Conservation (phyloP, 2,797 vertebrate genomes). For the Australoheros facetus region DNA sequence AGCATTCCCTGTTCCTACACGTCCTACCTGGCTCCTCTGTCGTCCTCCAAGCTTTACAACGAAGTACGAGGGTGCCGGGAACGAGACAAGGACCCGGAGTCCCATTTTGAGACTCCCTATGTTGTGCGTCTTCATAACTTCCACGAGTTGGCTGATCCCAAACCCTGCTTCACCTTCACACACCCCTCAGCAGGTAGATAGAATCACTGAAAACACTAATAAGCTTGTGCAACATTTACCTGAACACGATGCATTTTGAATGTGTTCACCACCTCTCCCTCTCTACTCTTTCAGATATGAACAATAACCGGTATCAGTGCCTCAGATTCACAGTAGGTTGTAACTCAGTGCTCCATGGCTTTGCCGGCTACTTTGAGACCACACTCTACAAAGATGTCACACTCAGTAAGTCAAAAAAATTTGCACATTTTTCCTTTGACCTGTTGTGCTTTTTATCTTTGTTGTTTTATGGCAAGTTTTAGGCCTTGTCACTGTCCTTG, state of each 20-base stretch:
- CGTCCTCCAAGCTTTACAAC: slow-evolving; percentile 94
- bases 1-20: slow-evolving; percentile 93
- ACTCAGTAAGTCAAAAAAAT: slow-evolving; percentile 83
- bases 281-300: slow-evolving; percentile 81
- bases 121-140: slow-evolving; percentile 95
- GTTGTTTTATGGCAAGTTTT: not conserved
- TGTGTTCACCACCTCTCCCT: not conserved
- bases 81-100: slow-evolving; percentile 91
- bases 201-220: not conserved
- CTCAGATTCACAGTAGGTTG: slow-evolving; percentile 86
- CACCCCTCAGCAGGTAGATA: slow-evolving; percentile 83
- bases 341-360: slow-evolving; percentile 92
- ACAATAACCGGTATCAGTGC: slow-evolving; percentile 91
- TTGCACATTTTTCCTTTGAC: not conserved
- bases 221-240: not conserved
- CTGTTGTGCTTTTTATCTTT: not conserved
- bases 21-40: slow-evolving; percentile 91
- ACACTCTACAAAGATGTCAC: slow-evolving; percentile 90
- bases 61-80: slow-evolving; percentile 93
- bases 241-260: not conserved
- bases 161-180: slow-evolving; percentile 89
- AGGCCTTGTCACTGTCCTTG: fast-evolving
- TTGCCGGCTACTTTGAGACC: slow-evolving; percentile 93
- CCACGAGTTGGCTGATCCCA: slow-evolving; percentile 89
- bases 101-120: slow-evolving; percentile 94